Base-by-base conservation (phyloP, 2,113 vertebrate genomes). In the western clawed frog (Xenopus tropicalis) region DNA sequence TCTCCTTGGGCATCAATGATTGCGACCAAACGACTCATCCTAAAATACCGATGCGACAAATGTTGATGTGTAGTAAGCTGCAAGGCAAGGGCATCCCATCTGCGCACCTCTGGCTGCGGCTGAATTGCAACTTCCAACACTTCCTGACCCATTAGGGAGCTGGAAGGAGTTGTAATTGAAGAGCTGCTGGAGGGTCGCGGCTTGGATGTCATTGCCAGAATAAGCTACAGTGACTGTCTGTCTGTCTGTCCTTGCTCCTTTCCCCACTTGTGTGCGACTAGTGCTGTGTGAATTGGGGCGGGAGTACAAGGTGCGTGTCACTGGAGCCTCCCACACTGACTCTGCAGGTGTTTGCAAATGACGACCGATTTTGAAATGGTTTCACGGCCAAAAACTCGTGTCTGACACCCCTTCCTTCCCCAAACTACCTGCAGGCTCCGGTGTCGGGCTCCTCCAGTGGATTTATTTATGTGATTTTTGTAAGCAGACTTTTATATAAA, bases 221-320 rank as follows among this genome's bases (percentile, higher is more conserved):
- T 37, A 79, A 81, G 80, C 85, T 82, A 82, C 73, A 74, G 65
- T 79, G 80, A 9, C 81, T 82, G 82, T 74, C 79, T 83, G 77
- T 80, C 79, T 72, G 77, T 78, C 78, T 83, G 79, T n/a, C n/a
- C n/a, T n/a, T n/a, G n/a, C n/a, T 37, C 19, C 66, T 56, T 14
- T 5, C 66, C 48, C 19, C n/a, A 46, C 10, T 20, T 19, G 3
- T 48, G 46, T 48, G 14, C 6, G 69, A 37, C 44, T 11, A 4
- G 48, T 56, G 1, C 20, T 43, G 13, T 44, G 68, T 59, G 20
- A 48, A 59, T 24, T 13, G 29, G 22, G 54, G 52, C 11, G 29
- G 22, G 54, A 42, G 66, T 69, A 19, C 1, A 42, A 57, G 51
- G n/a, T 23, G 11, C 19, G 17, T 59, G 21, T 48, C 12, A 23